Evolutionary conservation across 2,888 invertebrate genomes (phyloP).

Genomic region (Drosophila mimetica): DNA sequence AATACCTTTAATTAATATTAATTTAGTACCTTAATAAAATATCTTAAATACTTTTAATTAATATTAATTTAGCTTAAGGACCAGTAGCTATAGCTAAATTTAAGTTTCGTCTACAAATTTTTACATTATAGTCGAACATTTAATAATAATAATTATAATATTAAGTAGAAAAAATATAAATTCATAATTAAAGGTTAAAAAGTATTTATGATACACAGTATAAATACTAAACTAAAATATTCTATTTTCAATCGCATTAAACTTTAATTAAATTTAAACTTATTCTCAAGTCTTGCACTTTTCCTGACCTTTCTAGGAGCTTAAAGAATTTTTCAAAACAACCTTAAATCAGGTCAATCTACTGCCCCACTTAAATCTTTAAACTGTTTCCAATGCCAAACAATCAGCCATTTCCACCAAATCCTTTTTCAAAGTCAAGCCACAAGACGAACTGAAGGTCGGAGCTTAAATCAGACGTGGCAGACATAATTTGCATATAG

Average conservation of each 20-base stretch:
- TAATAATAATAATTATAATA: too few species aligned
- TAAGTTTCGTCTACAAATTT: too few species aligned
- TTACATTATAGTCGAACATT: too few species aligned
- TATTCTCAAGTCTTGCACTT: not conserved
- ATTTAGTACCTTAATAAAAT: too few species aligned
- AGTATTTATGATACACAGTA: too few species aligned
- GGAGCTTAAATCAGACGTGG: slow-evolving; percentile 40
- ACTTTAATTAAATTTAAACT: not conserved
- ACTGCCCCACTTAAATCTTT: slow-evolving; percentile 21
- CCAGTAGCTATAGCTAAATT: too few species aligned
- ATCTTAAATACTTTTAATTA: too few species aligned
- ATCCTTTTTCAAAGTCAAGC: slow-evolving; percentile 38
- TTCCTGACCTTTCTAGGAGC: slow-evolving; percentile 3
- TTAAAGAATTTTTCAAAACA: not conserved
- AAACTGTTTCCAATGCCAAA: slow-evolving; percentile 24
- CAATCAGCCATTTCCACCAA: not conserved
- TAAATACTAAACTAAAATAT: not conserved
- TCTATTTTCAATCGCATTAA: not conserved
- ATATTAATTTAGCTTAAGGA: too few species aligned
- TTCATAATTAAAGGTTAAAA: too few species aligned
- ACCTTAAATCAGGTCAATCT: slow-evolving; percentile 5
- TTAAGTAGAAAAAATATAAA: too few species aligned
- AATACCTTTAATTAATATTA: not conserved
- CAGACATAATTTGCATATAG: slow-evolving; percentile 53
- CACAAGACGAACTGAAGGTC: slow-evolving; percentile 10